Base-by-base conservation (phyloP, 2,888 invertebrate genomes). In the Andricus curvator region DNA sequence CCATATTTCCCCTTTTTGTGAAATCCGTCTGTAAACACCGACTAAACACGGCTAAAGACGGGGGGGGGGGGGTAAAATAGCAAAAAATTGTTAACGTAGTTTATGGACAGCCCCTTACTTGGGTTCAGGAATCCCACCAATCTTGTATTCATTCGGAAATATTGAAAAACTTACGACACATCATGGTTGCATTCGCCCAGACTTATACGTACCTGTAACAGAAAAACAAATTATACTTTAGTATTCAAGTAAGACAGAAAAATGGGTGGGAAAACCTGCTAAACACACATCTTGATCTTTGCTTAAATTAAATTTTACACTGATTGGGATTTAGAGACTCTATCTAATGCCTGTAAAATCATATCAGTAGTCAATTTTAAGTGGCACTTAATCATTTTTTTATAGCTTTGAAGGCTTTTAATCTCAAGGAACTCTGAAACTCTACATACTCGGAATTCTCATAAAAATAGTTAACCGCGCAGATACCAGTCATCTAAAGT, bases 401-500 rank as follows among this genome's bases (percentile, higher is more conserved):
- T 51, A 70, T 70, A 70, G 70, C 70, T 70, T 22, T 51, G 9
- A 51, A 29, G n/a, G 60, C 11, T 60, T 22, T 22, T 11, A 51
- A 25, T 29, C 29, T 44, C 51, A 29, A 70, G 48, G 20, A 29
- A 25, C 70, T 51, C 51, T 25, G n/a, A 70, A 22, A 44, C 41
- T 70, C 51, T 20, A 56, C 74, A 74, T 74, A 74, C n/a, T 74
- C 15, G 56, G 74, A 74, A 56, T 74, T 56, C 74, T 56, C 74
- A 74, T 74, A 74, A 74, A 74, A 74, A 56, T 74, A 74, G 48
- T 70, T 74, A 74, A 74, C n/a, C 51, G 74, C 56, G 74, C n/a
- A 56, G 51, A 56, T 33, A 74, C 29, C 56, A 74, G 74, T 74
- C 56, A 74, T 60, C 51, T 56, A n/a, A 56, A 74, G 37, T 74